Percentiles rank a stretch among this genome's conserved stretches.
These are phyloP conservation scores for Drosophila ustulata DNA, from an alignment of 2,888 invertebrate genomes.

Conservation along the genomic window DNA sequence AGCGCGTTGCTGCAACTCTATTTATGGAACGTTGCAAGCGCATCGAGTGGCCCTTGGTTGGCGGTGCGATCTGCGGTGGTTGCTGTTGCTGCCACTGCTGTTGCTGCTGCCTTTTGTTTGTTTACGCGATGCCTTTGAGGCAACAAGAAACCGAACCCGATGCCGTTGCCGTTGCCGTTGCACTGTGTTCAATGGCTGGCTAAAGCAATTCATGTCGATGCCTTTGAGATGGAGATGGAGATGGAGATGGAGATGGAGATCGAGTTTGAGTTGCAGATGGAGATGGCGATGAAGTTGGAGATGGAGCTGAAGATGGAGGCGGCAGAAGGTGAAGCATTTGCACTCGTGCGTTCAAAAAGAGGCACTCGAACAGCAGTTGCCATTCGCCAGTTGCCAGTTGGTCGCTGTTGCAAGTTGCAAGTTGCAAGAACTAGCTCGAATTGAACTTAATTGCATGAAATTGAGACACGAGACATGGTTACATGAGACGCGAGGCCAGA, in stretches of 20 bases:
- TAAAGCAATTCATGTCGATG: slow-evolving; percentile 12
- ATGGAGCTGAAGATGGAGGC: not conserved
- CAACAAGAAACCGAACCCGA: slow-evolving; percentile 46
- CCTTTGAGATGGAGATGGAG: not conserved
- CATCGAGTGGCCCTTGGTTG: slow-evolving; percentile 51
- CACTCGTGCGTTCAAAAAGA: slow-evolving; percentile 61
- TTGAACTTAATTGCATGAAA: slow-evolving; percentile 82
- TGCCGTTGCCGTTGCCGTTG: slow-evolving; percentile 45
- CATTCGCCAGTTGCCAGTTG: slow-evolving; percentile 25
- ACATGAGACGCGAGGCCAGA: slow-evolving; percentile 19
- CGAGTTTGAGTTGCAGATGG: not conserved
- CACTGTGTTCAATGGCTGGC: slow-evolving; percentile 55
- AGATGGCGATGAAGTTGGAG: not conserved
- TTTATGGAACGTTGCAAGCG: slow-evolving; percentile 71
- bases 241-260: not conserved
- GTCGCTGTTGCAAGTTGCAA: slow-evolving; percentile 17
- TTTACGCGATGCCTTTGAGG: slow-evolving; percentile 45
- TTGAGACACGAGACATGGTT: slow-evolving; percentile 63
- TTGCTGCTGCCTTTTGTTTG: slow-evolving; percentile 55
- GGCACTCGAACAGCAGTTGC: slow-evolving; percentile 44
- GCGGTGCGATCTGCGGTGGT: slow-evolving; percentile 49
- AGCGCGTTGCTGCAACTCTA: slow-evolving; percentile 52
- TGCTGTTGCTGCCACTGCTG: slow-evolving; percentile 20
- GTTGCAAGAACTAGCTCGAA: slow-evolving; percentile 62
- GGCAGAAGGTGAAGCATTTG: slow-evolving; percentile 29